phyloP scores from a whole-genome alignment of 2,797 vertebrate species.

The Chrosomus eos region DNA sequence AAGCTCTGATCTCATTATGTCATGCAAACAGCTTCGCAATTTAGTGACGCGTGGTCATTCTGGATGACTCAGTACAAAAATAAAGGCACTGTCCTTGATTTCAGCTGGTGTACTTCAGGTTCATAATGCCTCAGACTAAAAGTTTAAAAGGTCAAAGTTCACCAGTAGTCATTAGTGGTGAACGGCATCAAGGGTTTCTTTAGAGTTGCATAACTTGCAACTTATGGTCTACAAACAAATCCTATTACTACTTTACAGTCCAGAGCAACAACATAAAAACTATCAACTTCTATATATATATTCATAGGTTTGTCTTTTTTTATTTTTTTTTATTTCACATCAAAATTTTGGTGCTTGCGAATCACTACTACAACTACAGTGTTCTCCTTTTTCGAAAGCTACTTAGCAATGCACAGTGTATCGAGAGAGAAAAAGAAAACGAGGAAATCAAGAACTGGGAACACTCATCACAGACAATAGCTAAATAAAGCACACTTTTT shows the following conservation, averaged over 20 bases:
- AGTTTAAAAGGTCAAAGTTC: constrained; percentile 67
- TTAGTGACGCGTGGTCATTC: constrained; percentile 69
- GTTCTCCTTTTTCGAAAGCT: constrained; percentile 69
- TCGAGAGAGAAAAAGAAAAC: constrained; percentile 48
- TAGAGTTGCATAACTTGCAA: constrained; percentile 78
- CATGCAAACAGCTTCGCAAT: constrained; percentile 55
- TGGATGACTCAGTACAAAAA: constrained; percentile 69
- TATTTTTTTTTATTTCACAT: constrained; percentile 63
- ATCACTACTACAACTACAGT: constrained; percentile 70
- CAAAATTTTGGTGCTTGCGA: constrained; percentile 72
- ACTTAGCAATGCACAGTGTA: constrained; percentile 66
- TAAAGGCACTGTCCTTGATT: constrained; percentile 87
- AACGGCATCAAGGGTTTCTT: constrained; percentile 74
- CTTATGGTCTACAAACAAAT: constrained; percentile 75
- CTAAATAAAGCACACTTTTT: constrained; percentile 73
- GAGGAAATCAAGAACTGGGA: constrained; percentile 59
- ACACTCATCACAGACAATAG: constrained; percentile 70
- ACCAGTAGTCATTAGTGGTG: constrained; percentile 64
- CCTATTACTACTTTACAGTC: constrained; percentile 70
- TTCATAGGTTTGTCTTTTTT: constrained; percentile 67
- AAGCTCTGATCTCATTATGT: constrained; percentile 25
- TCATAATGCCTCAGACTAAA: constrained; percentile 82
- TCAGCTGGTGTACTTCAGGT: constrained; percentile 86
- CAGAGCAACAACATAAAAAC: constrained; percentile 71
- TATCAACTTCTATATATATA: constrained; percentile 70